Evolutionary conservation across 1,140 invertebrate species (phyloP).

Genomic region (Eupristina koningsbergeri): DNA sequence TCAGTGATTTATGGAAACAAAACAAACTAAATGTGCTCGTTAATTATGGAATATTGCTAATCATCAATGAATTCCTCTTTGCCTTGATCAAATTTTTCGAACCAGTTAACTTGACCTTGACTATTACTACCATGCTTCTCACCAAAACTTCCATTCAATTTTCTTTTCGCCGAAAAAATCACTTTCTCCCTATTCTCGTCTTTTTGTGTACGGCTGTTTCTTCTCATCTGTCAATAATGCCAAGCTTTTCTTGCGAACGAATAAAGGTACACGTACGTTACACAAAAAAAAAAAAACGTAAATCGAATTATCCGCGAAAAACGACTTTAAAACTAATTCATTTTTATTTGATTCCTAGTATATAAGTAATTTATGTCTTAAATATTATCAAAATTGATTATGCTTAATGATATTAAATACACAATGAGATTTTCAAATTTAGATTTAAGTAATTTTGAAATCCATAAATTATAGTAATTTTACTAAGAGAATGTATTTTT

Average conservation of each 20-base stretch:
- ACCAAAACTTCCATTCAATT: neutral
- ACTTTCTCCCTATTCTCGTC: slow-evolving; percentile 4
- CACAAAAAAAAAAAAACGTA: neutral
- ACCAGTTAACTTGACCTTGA: neutral
- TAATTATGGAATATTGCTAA: neutral
- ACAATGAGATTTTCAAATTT: too few species aligned
- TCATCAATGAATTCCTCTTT: neutral
- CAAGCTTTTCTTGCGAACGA: neutral
- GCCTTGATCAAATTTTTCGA: neutral
- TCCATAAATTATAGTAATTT: too few species aligned
- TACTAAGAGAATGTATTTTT: too few species aligned
- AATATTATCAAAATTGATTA: neutral
- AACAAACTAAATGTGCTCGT: neutral
- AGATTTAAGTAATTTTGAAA: too few species aligned
- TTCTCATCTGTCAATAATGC: neutral
- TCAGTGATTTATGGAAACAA: neutral
- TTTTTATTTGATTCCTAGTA: neutral
- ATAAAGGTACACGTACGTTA: neutral
- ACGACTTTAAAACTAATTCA: neutral
- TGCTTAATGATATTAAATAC: too few species aligned
- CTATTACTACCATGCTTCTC: too few species aligned
- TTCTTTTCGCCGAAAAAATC: neutral
- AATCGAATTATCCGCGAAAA: neutral
- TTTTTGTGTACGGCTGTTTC: neutral
- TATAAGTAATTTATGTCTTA: neutral